Evolutionary conservation across 1,140 invertebrate species (phyloP).

Genomic region (Dinoponera quadriceps): DNA sequence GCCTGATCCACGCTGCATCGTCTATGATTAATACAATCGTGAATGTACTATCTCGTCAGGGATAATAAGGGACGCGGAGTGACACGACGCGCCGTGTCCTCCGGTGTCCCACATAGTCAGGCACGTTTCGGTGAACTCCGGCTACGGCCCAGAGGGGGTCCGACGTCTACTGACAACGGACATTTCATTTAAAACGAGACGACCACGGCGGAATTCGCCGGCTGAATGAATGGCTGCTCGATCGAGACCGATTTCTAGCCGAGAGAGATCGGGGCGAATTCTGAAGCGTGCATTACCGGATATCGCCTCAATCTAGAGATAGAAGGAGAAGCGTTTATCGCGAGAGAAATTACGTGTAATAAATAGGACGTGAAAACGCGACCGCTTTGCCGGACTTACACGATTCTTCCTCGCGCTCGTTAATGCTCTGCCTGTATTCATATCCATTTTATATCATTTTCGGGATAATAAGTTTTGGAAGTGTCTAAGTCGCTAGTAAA

Average conservation of each 20-base stretch:
- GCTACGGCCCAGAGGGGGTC: conserved; percentile 70
- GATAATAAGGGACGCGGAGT: conserved; percentile 67
- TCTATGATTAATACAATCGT: conserved; percentile 69
- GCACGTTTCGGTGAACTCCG: conserved; percentile 22
- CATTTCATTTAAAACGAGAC: conserved; percentile 75
- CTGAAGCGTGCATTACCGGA: background rate
- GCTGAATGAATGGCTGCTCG: conserved; percentile 31
- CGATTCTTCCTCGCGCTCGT: background rate
- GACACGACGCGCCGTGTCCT: conserved; percentile 61
- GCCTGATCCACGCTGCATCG: conserved; percentile 49
- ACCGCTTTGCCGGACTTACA: background rate
- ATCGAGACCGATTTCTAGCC: conserved; percentile 63
- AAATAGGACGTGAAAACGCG: no score
- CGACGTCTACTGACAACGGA: conserved; percentile 68
- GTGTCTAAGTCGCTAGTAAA: background rate
- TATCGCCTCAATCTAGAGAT: background rate
- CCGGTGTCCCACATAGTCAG: conserved; percentile 59
- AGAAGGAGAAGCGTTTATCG: background rate
- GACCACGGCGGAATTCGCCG: conserved; percentile 50
- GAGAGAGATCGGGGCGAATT: conserved; percentile 25
- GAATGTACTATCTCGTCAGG: conserved; percentile 53
- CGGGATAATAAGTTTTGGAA: background rate
- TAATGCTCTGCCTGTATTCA: background rate
- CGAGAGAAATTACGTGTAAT: no score
- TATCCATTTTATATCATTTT: background rate